Evolutionary conservation across 2,888 invertebrate species (phyloP).

Genomic region (Lacanobia oleracea): DNA sequence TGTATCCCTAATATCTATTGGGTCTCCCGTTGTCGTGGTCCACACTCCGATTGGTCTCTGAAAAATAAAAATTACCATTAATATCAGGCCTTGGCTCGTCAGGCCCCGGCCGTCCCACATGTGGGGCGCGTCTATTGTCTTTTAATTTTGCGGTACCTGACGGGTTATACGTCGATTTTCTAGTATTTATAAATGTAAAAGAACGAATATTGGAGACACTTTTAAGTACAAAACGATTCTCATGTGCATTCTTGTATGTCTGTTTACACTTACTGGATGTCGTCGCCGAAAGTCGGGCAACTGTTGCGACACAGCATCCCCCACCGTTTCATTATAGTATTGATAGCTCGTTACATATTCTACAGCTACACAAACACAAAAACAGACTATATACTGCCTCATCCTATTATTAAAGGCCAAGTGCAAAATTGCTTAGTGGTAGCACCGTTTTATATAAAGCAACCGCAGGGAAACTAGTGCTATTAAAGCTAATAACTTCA

Average conservation of each 20-base stretch:
- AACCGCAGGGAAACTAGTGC: conserved; percentile 7
- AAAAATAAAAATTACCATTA: neutral
- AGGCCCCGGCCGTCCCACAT: no score
- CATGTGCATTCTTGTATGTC: no score
- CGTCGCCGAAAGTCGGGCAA: conserved; percentile 30
- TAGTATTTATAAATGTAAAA: neutral
- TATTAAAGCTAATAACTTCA: conserved; percentile 9
- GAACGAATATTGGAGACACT: no score
- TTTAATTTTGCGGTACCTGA: no score
- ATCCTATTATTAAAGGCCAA: conserved; percentile 8
- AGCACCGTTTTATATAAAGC: conserved; percentile 20
- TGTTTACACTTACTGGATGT: conserved; percentile 34
- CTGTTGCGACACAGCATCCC: conserved; percentile 34
- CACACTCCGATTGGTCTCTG: conserved; percentile 45
- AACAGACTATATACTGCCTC: conserved; percentile 13
- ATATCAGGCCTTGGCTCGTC: neutral
- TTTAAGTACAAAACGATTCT: no score
- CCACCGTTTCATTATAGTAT: conserved; percentile 28
- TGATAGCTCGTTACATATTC: conserved; percentile 21
- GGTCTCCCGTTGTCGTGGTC: conserved; percentile 47
- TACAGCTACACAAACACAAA: conserved; percentile 24
- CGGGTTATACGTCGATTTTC: neutral
- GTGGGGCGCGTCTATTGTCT: no score
- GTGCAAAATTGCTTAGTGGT: conserved; percentile 9
- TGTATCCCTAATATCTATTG: conserved; percentile 91